Base-by-base conservation (phyloP, 2,113 vertebrate genomes). In the Pholis gunnellus region DNA sequence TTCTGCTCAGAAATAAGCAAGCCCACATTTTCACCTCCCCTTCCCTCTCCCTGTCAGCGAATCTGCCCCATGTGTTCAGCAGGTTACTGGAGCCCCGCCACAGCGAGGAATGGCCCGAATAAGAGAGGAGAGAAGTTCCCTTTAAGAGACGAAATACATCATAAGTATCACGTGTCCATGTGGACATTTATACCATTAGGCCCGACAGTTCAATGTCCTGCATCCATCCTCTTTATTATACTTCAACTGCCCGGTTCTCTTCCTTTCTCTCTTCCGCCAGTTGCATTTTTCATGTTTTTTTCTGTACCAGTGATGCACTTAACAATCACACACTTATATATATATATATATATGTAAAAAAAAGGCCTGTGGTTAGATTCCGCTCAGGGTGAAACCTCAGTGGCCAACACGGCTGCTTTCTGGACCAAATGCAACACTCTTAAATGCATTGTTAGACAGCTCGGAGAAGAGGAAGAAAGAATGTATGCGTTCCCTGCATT, bases 11-110 rank as follows among this genome's bases (percentile, higher is more conserved):
- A 72, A 57, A 65, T 64, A 13, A 75, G 50, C 64, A 29, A 46
- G 64, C 6, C 59, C 78, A 80, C 36, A 75, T 81, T 75, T 85
- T 72, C 57, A 67, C 75, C 31, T 61, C 46, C 63, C 50, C 56
- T 29, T 73, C 40, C 31, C 46, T 75, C 66, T 15, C 72, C 40
- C 44, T 18, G 66, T 57, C 78, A 72, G 44, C 25, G 68, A 86
- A 31, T 84, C 8, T 72, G 83, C 38, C 34, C 65, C 90, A 90
- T 89, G 83, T 86, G 85, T 71, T 84, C 66, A 68, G 79, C 88
- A 90, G 87, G 81, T 89, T 86, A 74, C 38, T 89, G 90, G 88
- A 90, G 75, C 40, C 36, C 50, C 6, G 85, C 81, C 88, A 85
- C 5, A 9, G 22, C 29, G 17, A 70, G 9, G 20, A 44, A 76